A percentile compares a stretch with the other conserved stretches of the same genome.
Conservation (phyloP, 2,113 vertebrate species). For the Thamnophis sirtalis region DNA sequence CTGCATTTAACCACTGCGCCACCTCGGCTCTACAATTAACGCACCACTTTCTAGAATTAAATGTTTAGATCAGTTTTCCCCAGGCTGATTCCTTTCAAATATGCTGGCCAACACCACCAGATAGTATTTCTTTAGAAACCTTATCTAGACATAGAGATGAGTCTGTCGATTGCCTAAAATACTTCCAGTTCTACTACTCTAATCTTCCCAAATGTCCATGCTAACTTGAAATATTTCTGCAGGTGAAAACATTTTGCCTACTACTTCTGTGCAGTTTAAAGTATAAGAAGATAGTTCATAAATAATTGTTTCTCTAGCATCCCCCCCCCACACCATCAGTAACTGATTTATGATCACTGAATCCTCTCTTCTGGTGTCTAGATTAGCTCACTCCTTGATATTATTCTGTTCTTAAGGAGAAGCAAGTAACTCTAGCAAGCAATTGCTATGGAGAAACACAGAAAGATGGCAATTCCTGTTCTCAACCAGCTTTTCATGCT, state of each 20-base stretch:
- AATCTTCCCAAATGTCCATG: background rate
- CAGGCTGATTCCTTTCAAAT: background rate
- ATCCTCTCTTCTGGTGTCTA: background rate
- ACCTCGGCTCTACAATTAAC: background rate
- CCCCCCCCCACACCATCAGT: background rate
- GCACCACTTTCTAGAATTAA: background rate
- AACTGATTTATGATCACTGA: conserved; percentile 10
- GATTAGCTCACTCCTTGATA: background rate
- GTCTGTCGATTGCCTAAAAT: background rate
- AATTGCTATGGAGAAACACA: background rate
- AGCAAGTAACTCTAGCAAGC: background rate
- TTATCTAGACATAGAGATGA: background rate
- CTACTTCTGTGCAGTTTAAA: background rate
- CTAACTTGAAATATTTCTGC: background rate
- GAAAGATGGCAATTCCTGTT: background rate
- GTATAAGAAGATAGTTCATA: background rate
- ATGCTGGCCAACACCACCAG: background rate
- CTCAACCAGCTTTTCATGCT: background rate
- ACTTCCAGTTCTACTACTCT: background rate
- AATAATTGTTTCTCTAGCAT: background rate
- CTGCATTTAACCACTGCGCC: too few relatives aligned
- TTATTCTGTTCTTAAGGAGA: background rate
- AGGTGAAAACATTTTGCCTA: background rate
- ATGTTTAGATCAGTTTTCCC: background rate
- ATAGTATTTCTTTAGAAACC: too few relatives aligned